Evolutionary conservation across 2,113 vertebrate genomes (phyloP).

Genomic region (Plotosus lineatus): DNA sequence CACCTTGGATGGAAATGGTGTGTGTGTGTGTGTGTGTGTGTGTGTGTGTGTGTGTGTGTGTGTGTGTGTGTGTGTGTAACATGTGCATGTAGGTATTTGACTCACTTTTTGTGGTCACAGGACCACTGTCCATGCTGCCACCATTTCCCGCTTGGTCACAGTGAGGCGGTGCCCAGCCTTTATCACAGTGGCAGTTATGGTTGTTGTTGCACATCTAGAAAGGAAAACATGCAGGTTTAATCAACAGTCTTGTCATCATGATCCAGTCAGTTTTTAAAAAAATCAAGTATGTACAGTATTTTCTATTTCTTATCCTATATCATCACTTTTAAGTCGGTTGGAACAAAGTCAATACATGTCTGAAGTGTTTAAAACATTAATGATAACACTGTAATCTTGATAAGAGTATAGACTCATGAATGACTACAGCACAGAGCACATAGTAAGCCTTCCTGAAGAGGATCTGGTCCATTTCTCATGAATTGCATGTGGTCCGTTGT

Average conservation of each 20-base stretch:
- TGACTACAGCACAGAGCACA: not conserved
- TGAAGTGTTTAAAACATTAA: not conserved
- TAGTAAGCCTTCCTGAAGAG: not conserved
- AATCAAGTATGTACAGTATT: not conserved
- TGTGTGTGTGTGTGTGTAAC: not conserved
- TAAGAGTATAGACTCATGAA: not conserved
- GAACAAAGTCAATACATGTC: not conserved
- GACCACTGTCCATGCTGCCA: conserved; percentile 92
- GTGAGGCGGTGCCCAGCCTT: conserved; percentile 87
- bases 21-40: not conserved
- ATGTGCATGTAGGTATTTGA: not conserved
- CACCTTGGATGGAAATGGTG: not conserved
- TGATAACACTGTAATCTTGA: not conserved
- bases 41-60: not conserved
- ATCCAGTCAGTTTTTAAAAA: not conserved
- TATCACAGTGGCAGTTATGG: conserved; percentile 89
- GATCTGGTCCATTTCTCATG: not conserved
- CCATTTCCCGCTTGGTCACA: conserved; percentile 81
- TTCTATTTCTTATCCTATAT: not conserved
- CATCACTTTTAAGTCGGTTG: not conserved
- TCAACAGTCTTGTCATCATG: not conserved
- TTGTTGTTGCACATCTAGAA: conserved; percentile 94
- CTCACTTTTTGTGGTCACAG: conserved; percentile 70
- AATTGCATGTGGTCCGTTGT: not conserved
- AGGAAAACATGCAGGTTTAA: not conserved